phyloP scores from a whole-genome alignment of 64 coral and sea anemone genomes.

The Trachythela sp. region DNA sequence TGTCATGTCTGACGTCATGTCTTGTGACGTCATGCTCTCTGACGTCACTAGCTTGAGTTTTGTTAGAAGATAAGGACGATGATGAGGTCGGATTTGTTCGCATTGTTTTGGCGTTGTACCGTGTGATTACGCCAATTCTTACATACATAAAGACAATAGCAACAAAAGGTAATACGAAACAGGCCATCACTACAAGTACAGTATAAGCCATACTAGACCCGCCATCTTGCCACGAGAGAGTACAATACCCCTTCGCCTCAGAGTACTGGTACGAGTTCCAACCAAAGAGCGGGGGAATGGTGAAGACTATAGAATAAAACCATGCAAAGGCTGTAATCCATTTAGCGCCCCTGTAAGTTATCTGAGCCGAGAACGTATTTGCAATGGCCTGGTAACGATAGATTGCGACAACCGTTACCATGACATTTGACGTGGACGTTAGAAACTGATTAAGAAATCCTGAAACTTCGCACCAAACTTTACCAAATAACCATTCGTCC shows the following conservation, averaged over 20 bases:
- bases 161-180: slow-evolving; percentile 57
- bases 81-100: background rate
- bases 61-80: background rate
- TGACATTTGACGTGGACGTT: slow-evolving; percentile 64
- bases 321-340: slow-evolving; percentile 60
- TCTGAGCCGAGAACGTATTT: slow-evolving; percentile 60
- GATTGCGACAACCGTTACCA: slow-evolving; percentile 58
- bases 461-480: slow-evolving; percentile 45
- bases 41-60: background rate
- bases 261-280: slow-evolving; percentile 80
- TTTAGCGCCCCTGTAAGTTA: slow-evolving; percentile 51
- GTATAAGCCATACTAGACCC: slow-evolving; percentile 64
- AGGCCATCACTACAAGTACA: slow-evolving; percentile 24
- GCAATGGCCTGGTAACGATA: slow-evolving; percentile 83
- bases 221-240: slow-evolving; percentile 59
- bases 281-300: slow-evolving; percentile 60
- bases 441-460: slow-evolving; percentile 62
- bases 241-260: slow-evolving; percentile 68
- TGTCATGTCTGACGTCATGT: background rate
- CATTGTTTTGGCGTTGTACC: background rate
- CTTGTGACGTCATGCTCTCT: no score
- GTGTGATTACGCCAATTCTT: slow-evolving; percentile 7
- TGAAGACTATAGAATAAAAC: slow-evolving; percentile 55
- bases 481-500: slow-evolving; percentile 72
- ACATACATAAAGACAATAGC: slow-evolving; percentile 63